Base-by-base conservation (phyloP, 1,140 invertebrate genomes). In the Heliothis subflexa region DNA sequence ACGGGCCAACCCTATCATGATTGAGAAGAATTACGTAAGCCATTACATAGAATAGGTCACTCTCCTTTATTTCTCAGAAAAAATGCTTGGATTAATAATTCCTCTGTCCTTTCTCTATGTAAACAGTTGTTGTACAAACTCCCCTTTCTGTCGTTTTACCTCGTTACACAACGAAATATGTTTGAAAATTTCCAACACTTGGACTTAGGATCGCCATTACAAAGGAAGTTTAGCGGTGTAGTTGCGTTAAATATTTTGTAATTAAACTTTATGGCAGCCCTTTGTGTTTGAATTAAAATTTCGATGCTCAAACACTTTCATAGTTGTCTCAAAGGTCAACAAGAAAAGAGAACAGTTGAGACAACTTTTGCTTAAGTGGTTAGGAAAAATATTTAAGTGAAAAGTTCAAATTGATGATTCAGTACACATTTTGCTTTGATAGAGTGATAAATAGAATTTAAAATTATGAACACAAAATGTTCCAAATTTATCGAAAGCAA, bases 1-100 rank as follows among this genome's bases (percentile, higher is more conserved):
- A 80, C 78, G 83, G 76, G 78, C 72, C 86, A 89, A 87, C 86
- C 86, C 89, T 87, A 89, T 89, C 89, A 85, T 90, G 89, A 91
- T 90, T 87, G 85, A 84, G 85, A 86, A 86, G 86, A 88, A 91
- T 91, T 89, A 88, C 81, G 79, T 80, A 83, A 83, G 72, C 80
- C 78, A 85, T 86, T 84, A 85, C 83, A 84, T 85, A 78, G 81
- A 86, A 86, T 88, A 82, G 85, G 79, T 80, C 77, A 83, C 78
- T 84, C 78, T 85, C 47, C 47, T 68, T 68, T 50, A 49, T 68
- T 90, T 83, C 81, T 61, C 78, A 66, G 54, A 85, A 86, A 83
- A 85, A 82, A 86, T 85, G 78, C 78, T 76, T 83, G 84, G 84
- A 87, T 88, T 88, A 89, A 89, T 89, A 86, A 84, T 84, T 83